Conservation (phyloP, 92 coral and sea anemone species). For the Blastomussa wellsi region DNA sequence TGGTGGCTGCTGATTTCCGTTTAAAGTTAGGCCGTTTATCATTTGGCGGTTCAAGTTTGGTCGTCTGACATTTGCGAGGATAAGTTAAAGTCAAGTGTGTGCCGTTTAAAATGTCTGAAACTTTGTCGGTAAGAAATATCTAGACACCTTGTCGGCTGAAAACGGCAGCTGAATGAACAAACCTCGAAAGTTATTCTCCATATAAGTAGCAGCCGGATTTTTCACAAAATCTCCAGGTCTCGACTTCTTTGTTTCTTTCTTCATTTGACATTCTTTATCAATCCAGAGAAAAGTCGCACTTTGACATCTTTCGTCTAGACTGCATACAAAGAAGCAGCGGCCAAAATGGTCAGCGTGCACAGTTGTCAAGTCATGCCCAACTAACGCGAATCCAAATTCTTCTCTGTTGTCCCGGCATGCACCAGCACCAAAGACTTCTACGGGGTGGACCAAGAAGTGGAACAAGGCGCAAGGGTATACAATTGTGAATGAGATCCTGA, state of each 20-base stretch:
- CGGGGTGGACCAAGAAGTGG: constrained; percentile 4
- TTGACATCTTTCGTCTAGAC: constrained; percentile 26
- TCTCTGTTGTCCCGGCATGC: constrained; percentile 16
- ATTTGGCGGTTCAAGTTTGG: too few relatives aligned
- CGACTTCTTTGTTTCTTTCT: constrained; percentile 26
- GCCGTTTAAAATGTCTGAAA: too few relatives aligned
- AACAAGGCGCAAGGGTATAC: not conserved
- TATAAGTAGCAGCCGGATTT: constrained; percentile 23
- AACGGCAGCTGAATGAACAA: not conserved
- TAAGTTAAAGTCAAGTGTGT: too few relatives aligned
- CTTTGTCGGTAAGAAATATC: not conserved
- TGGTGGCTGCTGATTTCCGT: too few relatives aligned
- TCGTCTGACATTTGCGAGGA: too few relatives aligned
- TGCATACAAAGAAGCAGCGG: constrained; percentile 13
- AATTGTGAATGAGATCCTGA: not conserved
- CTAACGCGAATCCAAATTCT: constrained; percentile 25
- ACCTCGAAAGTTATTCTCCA: constrained; percentile 38
- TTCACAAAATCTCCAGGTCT: constrained; percentile 22
- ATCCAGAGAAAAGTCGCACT: constrained; percentile 31
- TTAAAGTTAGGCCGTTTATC: too few relatives aligned
- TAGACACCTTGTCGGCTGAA: too few relatives aligned
- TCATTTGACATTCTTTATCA: constrained; percentile 10
- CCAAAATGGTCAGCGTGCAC: constrained; percentile 13
- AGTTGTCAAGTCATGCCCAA: constrained; percentile 25
- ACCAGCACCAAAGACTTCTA: not conserved